phyloP scores from a whole-genome alignment of 1,140 invertebrate species.

The Protaetia brevitarsis region DNA sequence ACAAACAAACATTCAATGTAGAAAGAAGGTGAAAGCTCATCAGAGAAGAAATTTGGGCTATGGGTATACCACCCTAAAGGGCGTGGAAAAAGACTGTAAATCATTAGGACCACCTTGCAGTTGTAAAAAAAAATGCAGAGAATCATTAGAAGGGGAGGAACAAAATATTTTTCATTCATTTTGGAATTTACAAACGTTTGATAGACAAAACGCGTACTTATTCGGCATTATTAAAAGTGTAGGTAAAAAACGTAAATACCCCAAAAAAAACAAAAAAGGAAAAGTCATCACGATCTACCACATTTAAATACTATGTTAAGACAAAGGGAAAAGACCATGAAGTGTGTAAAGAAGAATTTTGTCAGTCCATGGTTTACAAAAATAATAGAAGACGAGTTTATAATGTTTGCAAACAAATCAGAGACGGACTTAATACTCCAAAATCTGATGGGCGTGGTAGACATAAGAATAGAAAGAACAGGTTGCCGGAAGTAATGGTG shows the following conservation, averaged over 20 bases:
- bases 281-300: not conserved
- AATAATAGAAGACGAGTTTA: conserved; percentile 17
- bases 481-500: not conserved
- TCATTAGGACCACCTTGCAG: too few species aligned
- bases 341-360: too few species aligned
- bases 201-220: conserved; percentile 28
- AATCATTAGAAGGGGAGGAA: conserved; percentile 18
- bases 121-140: too few species aligned
- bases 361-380: conserved; percentile 17
- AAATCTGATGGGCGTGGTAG: not conserved
- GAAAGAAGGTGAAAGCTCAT: not conserved
- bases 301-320: too few species aligned
- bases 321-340: too few species aligned
- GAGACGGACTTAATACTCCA: not conserved
- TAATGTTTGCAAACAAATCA: conserved; percentile 8
- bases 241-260: conserved; percentile 20
- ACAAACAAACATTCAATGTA: not conserved
- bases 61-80: conserved; percentile 14
- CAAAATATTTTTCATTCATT: conserved; percentile 23
- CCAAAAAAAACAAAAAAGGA: conserved; percentile 18
- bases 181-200: conserved; percentile 24
- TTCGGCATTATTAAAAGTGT: conserved; percentile 17
- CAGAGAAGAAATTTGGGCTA: conserved; percentile 19
- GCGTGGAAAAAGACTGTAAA: too few species aligned
- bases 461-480: conserved; percentile 15